phyloP scores from a whole-genome alignment of 1,140 invertebrate genomes.

The Brachionus rotundiformis region DNA sequence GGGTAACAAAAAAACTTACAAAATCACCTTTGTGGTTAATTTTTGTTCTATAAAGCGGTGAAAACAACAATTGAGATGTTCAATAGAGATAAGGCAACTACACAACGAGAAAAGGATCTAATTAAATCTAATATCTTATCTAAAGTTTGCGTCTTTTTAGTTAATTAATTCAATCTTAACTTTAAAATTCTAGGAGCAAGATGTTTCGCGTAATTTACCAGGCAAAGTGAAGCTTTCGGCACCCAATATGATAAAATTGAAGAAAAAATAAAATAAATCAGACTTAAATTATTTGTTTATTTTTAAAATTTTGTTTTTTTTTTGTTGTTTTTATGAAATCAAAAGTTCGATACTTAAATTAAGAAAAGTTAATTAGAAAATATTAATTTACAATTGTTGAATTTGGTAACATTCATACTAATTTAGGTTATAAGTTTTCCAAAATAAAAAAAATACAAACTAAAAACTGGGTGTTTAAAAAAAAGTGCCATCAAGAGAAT shows the following conservation, averaged over 20 bases:
- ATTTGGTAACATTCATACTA: neutral
- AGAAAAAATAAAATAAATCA: conserved; percentile 56
- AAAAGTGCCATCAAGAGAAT: conserved; percentile 18
- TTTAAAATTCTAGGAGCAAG: too few species aligned
- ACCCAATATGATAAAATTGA: conserved; percentile 61
- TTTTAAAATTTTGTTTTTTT: conserved; percentile 3
- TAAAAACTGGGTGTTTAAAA: neutral
- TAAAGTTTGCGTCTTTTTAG: conserved; percentile 52
- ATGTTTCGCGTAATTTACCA: conserved; percentile 89
- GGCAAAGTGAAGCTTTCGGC: conserved; percentile 90
- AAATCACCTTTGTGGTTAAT: too few species aligned
- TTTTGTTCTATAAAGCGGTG: conserved; percentile 69
- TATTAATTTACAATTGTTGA: conserved; percentile 23
- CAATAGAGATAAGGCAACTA: conserved; percentile 76
- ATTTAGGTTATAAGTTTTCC: neutral
- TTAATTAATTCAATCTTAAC: too few species aligned
- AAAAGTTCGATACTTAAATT: conserved; percentile 19
- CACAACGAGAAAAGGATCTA: conserved; percentile 83
- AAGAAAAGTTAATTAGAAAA: conserved; percentile 38
- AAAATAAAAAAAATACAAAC: neutral
- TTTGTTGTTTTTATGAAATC: neutral
- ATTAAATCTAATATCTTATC: conserved; percentile 79
- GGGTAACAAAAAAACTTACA: conserved; percentile 59
- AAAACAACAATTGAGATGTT: conserved; percentile 87
- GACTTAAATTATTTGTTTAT: neutral